Base-by-base conservation (phyloP, 2,113 vertebrate genomes). In the Rattus rattus region DNA sequence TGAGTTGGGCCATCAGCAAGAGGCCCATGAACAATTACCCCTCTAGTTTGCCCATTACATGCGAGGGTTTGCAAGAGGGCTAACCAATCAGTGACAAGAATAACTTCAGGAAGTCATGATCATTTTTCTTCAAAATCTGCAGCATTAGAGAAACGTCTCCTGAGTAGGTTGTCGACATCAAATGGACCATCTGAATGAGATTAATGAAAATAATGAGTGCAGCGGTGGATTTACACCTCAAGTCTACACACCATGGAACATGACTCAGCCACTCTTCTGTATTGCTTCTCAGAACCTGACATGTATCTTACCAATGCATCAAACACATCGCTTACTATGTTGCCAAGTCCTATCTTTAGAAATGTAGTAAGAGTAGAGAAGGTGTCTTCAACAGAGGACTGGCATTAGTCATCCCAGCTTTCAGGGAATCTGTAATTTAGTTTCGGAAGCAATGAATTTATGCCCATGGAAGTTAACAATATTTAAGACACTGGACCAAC, bases 371-470 rank as follows among this genome's bases (percentile, higher is more conserved):
- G 17, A 93, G 12, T 36, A 59, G 7, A 83, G 79, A 59, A 59
- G 2, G 5, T 39, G 54, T 59, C 79, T 83, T 24, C 14, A 20
- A 14, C 54, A 59, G 9, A 83, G 36, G 5, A 39, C 36, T 59
- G 33, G 20, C 54, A 59, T 43, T 24, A 39, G 79, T 59, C 39
- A 39, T 24, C 79, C 10, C 36, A 59, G 19, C 12, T 39, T 59
- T 80, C 3, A 91, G 75, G 9, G 87, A 90, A 67, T 88, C 20
- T 59, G 3, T 22, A 28, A 14, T 52, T 96, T 88, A 76, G 43
- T 83, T 91, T 96, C 52, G 93, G 56, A 93, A 76, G 80, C 65
- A 90, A 52, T n/a, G 83, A 75, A 67, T 87, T 33, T 17, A 72
- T 54, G 43, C 6, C 20, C 73, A 43, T 67, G 26, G 89, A 96